Evolutionary conservation across 2,797 vertebrate species (phyloP), one percentile per base, ranked within the genome.

Genomic region (Siniperca undulata): DNA sequence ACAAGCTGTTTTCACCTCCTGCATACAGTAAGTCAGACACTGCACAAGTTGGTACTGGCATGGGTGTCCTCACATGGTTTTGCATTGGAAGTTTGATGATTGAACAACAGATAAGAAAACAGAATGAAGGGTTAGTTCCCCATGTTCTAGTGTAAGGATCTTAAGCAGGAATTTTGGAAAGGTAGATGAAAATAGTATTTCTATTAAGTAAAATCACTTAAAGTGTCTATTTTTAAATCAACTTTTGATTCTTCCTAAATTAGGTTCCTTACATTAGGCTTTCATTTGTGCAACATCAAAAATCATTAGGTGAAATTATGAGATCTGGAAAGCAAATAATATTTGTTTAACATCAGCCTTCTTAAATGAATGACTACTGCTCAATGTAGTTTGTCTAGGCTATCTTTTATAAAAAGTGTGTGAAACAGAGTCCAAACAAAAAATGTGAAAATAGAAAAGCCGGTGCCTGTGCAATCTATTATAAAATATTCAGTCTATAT

Each of bases 1-100:
- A 7, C 13, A 38, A 60, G 80, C 38, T 60, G 50, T 64, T 78
- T 69, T 81, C 30, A 46, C 27, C 64, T 67, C 27, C 5, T 60
- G 11, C 46, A 70, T 13, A 53, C 27, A 75, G 20, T 30, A 69
- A 36, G 36, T 38, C 48, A 55, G 64, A 61, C 52, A 17, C 7
- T 53, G 64, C n/a, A 55, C 24, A 77, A 20, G 52, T 7, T 34
- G 19, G 40, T 20, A 17, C 34, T 46, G n/a, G 10, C 44, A 60
- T 44, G 4, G 50, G 9, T 58, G 30, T 70, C 20, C 7, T 66
- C 22, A 42, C 22, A 52, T 52, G 62, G 36, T 36, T 65, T n/a
- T 61, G 27, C 44, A 61, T 38, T 22, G 13, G 7, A 71, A 67
- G n/a, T 75, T 81, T 34, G 53, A 20, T 55, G 56, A 65, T 58